Evolutionary conservation across 92 coral and sea anemone genomes (phyloP).

Genomic region (Ricordea florida): DNA sequence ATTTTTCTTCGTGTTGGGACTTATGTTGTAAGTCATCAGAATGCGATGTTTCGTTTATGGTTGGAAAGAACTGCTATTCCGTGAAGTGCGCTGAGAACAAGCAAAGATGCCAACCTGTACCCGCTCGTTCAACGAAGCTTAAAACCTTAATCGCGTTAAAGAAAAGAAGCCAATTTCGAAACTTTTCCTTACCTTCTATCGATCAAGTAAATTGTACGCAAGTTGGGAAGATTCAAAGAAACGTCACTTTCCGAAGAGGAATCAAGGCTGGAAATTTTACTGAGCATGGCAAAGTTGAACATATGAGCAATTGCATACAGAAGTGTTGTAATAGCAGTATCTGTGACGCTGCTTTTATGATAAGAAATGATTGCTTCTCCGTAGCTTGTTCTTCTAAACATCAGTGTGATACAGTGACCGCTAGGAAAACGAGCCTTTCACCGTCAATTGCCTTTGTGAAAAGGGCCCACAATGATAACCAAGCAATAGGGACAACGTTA

Average conservation of each 20-base stretch:
- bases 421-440: constrained; percentile 17
- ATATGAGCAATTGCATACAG: constrained; percentile 60
- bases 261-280: constrained; percentile 67
- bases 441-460: constrained; percentile 68
- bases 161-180: background rate
- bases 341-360: constrained; percentile 87
- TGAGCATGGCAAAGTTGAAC: constrained; percentile 47
- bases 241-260: constrained; percentile 70
- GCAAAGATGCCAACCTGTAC: constrained; percentile 69
- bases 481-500: background rate
- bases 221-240: background rate
- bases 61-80: constrained; percentile 63
- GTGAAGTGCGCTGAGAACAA: constrained; percentile 65
- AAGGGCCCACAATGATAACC: background rate
- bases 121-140: constrained; percentile 36
- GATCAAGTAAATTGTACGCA: background rate
- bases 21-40: constrained; percentile 43
- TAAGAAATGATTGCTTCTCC: constrained; percentile 68
- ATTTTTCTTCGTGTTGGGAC: constrained; percentile 40
- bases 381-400: constrained; percentile 57
- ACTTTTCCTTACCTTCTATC: background rate
- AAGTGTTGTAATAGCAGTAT: constrained; percentile 59
- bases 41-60: constrained; percentile 69
- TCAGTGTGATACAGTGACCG: constrained; percentile 60
- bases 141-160: constrained; percentile 63